These are phyloP conservation scores for Stratiomys singularior DNA, from an alignment of 2,888 invertebrate genomes.

Conservation along the genomic window DNA sequence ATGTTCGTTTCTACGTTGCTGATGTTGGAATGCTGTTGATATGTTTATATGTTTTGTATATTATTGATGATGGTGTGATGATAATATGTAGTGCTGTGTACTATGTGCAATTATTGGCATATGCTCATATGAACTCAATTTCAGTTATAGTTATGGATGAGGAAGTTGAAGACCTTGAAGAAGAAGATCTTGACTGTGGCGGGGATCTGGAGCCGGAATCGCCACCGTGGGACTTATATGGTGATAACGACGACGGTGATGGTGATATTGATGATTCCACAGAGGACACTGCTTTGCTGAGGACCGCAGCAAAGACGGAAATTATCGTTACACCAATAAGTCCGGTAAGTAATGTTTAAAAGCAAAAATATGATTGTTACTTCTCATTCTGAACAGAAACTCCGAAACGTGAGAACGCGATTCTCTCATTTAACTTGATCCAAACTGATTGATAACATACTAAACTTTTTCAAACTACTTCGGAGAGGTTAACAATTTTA, in stretches of 20 bases:
- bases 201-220: conserved; percentile 65
- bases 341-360: conserved; percentile 60
- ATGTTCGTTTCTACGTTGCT: conserved; percentile 35
- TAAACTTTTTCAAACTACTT: background rate
- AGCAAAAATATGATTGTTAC: too few relatives aligned
- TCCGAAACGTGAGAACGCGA: too few relatives aligned
- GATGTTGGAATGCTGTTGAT: conserved; percentile 47
- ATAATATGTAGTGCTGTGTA: conserved; percentile 13
- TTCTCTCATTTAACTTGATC: background rate
- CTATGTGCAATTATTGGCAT: background rate
- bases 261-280: conserved; percentile 67
- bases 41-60: conserved; percentile 39
- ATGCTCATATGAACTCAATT: conserved; percentile 39
- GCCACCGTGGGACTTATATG: conserved; percentile 66
- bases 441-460: background rate
- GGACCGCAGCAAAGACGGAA: conserved; percentile 67
- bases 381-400: too few relatives aligned
- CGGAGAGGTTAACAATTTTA: too few relatives aligned
- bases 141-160: conserved; percentile 66
- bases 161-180: conserved; percentile 65
- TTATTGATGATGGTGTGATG: background rate
- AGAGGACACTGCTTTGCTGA: conserved; percentile 69
- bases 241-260: conserved; percentile 65
- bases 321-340: conserved; percentile 67
- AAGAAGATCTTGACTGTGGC: conserved; percentile 66